A percentile compares a stretch with the other conserved stretches of the same genome.
Conservation (phyloP, 2,113 vertebrate genomes). For the Syngnathus typhle region DNA sequence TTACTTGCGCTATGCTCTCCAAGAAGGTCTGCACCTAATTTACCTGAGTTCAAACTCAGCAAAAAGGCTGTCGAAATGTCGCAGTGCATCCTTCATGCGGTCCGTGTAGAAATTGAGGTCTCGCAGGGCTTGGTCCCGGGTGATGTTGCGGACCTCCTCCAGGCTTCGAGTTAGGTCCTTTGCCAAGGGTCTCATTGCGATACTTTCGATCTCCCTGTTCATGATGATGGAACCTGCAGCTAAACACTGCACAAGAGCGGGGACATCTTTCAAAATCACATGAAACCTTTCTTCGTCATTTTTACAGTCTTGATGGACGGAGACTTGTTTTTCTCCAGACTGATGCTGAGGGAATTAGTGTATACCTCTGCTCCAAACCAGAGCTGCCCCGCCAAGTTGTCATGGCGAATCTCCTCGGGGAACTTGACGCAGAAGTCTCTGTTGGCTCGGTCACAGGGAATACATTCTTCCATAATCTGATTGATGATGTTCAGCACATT, state of each 20-base stretch:
- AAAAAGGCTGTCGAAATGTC: conserved; percentile 91
- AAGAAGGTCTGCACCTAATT: neutral
- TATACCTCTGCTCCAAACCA: conserved; percentile 97
- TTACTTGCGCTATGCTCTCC: neutral
- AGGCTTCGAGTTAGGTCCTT: conserved; percentile 92
- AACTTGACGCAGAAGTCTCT: conserved; percentile 96
- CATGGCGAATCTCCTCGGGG: conserved; percentile 95
- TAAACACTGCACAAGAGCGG: conserved; percentile 77
- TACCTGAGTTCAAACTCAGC: conserved; percentile 98
- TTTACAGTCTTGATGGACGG: neutral
- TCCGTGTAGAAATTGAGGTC: conserved; percentile 92
- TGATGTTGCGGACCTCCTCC: conserved; percentile 88
- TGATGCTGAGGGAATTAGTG: conserved; percentile 33
- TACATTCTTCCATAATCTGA: conserved; percentile 98
- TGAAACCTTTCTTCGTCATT: no score
- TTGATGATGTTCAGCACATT: conserved; percentile 92
- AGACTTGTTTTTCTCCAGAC: conserved; percentile 32
- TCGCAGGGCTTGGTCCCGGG: conserved; percentile 90
- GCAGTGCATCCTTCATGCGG: conserved; percentile 86
- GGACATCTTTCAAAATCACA: neutral
- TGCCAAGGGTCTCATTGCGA: conserved; percentile 93
- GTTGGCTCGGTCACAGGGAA: conserved; percentile 88
- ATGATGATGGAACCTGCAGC: conserved; percentile 98
- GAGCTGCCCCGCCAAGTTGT: conserved; percentile 95
- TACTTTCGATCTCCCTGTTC: conserved; percentile 98